Percentiles rank a stretch among this genome's conserved stretches.
phyloP scores from a whole-genome alignment of 2,113 vertebrate genomes.

The Semnornis frantzii region DNA sequence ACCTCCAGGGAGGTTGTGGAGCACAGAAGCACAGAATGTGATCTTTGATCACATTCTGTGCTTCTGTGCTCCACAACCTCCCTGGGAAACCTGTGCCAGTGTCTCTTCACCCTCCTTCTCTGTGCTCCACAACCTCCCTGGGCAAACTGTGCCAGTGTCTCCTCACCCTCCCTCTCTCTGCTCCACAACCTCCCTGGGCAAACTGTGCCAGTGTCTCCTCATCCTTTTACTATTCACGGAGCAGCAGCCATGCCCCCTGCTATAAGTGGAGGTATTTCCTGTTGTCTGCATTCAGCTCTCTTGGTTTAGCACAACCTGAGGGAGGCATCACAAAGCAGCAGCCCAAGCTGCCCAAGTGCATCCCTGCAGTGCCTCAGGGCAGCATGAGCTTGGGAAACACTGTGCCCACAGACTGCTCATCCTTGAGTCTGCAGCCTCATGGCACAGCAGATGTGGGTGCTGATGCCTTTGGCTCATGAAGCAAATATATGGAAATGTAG shows the following conservation, averaged over 20 bases:
- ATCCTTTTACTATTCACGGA: neutral
- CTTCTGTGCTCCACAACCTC: no score
- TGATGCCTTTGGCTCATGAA: neutral
- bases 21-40: no score
- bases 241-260: neutral
- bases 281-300: neutral
- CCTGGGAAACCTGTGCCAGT: no score
- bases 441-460: fast-evolving
- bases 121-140: no score
- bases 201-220: no score
- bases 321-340: fast-evolving
- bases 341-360: neutral
- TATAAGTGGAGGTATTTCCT: fast-evolving
- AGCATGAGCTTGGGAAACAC: fast-evolving
- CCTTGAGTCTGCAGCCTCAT: fast-evolving
- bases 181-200: no score
- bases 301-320: neutral
- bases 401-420: neutral
- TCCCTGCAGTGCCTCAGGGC: neutral
- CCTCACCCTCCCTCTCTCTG: no score
- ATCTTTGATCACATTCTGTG: no score
- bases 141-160: no score
- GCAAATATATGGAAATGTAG: neutral
- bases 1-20: no score
- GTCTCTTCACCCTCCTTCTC: no score